Base-by-base conservation (phyloP, 2,113 vertebrate genomes). In the Hipposideros armiger region DNA sequence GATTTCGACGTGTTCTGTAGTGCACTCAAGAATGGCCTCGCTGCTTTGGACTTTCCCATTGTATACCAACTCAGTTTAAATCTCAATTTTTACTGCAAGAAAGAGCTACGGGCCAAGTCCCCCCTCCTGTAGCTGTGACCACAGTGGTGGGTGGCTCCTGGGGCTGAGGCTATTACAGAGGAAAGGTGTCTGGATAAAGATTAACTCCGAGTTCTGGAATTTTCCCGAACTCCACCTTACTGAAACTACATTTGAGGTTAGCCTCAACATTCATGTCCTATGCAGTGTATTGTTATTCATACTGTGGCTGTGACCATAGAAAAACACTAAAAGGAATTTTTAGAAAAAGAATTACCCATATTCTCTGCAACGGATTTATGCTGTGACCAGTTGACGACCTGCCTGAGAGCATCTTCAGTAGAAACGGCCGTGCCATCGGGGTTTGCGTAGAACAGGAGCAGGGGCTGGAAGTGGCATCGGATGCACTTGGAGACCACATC, bases 371-470 rank as follows among this genome's bases (percentile, higher is more conserved):
- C 58, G 24, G 98, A 91, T 98, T 99, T 99, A 97, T 98, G 95
- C 11, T 99, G 99, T 84, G 98, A 98, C 95, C 98, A 99, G 86
- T 96, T 98, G 98, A 98, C 98, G 90, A 98, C 98, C 70, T 99
- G 99, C 87, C 96, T 98, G 13, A 98, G 98, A 19, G 98, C 98
- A 88, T 99, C 99, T 80, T 99, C 99, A 45, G 99, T 98, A 56
- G 98, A 98, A 56, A 99, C 99, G 1, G 99, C 99, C 5, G 99
- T 99, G 77, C 99, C 99, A 13, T 99, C 99, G 13, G 99, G 99
- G 98, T 99, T 99, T 60, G 99, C 98, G 81, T 99, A 99, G 97
- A 99, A 99, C 47, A 99, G 97, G 83, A 99, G 98, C 96, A 99
- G 98, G 8, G 99, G 99, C 98, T 99, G 99, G 97, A 99, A 99